Evolutionary conservation across 1,140 invertebrate species (phyloP).

Genomic region (Aradophagus sp.): DNA sequence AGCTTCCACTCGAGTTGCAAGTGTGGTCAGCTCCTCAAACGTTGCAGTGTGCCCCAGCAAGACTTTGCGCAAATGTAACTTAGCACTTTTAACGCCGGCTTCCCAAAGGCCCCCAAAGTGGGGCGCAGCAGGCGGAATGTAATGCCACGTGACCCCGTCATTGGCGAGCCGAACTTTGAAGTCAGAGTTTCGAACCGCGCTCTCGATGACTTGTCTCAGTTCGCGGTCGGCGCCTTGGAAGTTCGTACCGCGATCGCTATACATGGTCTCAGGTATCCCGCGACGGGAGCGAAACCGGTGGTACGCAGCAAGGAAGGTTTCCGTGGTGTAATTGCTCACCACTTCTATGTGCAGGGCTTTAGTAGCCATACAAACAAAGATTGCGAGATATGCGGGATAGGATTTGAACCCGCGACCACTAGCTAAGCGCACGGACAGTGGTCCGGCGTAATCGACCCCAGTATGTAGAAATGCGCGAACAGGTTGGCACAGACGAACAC

Average conservation of each 20-base stretch:
- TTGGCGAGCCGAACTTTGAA: background rate
- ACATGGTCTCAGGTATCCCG: background rate
- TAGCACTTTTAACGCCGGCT: conserved; percentile 3
- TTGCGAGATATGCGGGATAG: conserved; percentile 7
- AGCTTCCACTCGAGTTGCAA: conserved; percentile 7
- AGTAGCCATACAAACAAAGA: conserved; percentile 25
- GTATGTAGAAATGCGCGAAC: conserved; percentile 8
- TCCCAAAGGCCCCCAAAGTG: conserved; percentile 2
- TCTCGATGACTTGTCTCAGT: background rate
- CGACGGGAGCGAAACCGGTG: conserved; percentile 6
- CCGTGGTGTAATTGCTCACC: conserved; percentile 8
- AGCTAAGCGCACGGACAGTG: conserved; percentile 9
- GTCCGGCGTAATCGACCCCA: conserved; percentile 28
- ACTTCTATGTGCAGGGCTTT: conserved; percentile 17
- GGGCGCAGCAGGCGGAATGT: background rate
- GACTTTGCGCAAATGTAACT: background rate
- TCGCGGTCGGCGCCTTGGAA: conserved; percentile 5
- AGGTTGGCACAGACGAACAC: background rate
- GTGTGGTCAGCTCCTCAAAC: conserved; percentile 9
- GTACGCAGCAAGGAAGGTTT: conserved; percentile 5
- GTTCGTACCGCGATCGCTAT: conserved; percentile 18
- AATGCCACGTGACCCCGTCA: conserved; percentile 6
- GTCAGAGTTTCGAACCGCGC: background rate
- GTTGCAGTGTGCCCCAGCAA: conserved; percentile 6
- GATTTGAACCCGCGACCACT: conserved; percentile 15